Percentiles rank a stretch among this genome's conserved stretches.
Evolutionary conservation across 1,140 invertebrate species (phyloP).

Genomic region (Drosophila suzukii): DNA sequence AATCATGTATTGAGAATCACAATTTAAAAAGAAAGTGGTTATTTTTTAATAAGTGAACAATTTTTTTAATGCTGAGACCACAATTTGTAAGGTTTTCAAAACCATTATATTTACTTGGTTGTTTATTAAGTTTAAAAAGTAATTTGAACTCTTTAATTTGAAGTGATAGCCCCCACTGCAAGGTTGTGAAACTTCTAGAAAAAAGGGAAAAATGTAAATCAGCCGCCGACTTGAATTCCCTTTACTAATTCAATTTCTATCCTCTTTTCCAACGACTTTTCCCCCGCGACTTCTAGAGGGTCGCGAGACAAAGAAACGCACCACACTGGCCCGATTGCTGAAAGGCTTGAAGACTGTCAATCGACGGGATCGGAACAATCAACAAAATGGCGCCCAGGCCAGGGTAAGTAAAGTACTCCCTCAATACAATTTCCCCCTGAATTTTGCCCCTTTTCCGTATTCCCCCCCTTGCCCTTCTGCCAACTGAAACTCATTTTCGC

Average conservation of each 20-base stretch:
- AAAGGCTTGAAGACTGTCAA: conserved; percentile 85
- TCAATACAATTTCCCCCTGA: neutral
- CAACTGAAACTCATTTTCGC: conserved; percentile 69
- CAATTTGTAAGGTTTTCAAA: too few relatives aligned
- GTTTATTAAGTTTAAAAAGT: conserved; percentile 16
- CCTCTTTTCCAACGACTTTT: neutral
- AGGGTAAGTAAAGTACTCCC: conserved; percentile 81
- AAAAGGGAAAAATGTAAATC: conserved; percentile 19
- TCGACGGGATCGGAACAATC: conserved; percentile 84
- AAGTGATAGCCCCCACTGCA: conserved; percentile 4
- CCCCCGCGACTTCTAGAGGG: conserved; percentile 56
- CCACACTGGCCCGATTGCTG: conserved; percentile 82
- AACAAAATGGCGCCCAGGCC: conserved; percentile 80
- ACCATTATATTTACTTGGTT: neutral
- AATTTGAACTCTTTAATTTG: conserved; percentile 2
- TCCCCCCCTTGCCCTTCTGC: neutral
- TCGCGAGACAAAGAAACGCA: conserved; percentile 84
- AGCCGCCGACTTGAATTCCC: conserved; percentile 34
- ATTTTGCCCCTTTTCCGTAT: neutral
- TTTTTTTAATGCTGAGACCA: too few relatives aligned
- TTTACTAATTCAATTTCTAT: conserved; percentile 51
- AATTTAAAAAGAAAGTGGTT: too few relatives aligned
- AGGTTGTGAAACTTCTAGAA: conserved; percentile 13
- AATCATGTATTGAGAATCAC: too few relatives aligned
- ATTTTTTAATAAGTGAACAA: neutral